Conservation (phyloP, 2,113 vertebrate species). For the Aptenodytes patagonicus region DNA sequence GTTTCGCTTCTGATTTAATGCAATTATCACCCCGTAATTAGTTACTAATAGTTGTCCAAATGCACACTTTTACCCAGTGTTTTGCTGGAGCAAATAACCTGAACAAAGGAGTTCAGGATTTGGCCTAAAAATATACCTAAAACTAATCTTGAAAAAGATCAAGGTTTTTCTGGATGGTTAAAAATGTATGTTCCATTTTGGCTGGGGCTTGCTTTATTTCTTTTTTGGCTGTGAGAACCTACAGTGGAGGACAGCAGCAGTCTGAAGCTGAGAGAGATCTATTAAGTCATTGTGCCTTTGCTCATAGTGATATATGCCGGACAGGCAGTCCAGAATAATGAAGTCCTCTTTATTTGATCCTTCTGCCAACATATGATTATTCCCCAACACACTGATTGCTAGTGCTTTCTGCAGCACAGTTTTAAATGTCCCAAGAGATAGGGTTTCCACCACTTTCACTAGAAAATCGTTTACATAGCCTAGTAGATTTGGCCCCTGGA, state of each 20-base stretch:
- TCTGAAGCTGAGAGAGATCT: background rate
- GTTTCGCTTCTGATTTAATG: background rate
- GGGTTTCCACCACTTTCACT: constrained; percentile 33
- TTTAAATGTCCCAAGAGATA: background rate
- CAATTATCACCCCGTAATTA: background rate
- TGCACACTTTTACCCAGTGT: background rate
- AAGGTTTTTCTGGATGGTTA: background rate
- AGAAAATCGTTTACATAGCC: constrained; percentile 43
- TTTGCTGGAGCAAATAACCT: background rate
- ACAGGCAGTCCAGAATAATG: background rate
- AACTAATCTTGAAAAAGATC: background rate
- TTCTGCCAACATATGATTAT: background rate
- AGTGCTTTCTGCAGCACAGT: background rate
- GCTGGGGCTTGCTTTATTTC: background rate
- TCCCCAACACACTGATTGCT: background rate
- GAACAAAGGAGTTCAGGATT: background rate
- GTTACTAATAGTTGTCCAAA: background rate
- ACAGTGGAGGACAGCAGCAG: background rate
- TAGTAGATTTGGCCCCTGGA: background rate
- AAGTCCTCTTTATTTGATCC: constrained; percentile 1
- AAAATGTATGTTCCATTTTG: background rate
- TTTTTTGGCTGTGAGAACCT: background rate
- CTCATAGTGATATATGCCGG: background rate
- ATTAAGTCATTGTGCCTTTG: background rate
- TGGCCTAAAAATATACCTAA: background rate